Base-by-base conservation (phyloP, 2,113 vertebrate species). In the Hirundichthys speculiger region DNA sequence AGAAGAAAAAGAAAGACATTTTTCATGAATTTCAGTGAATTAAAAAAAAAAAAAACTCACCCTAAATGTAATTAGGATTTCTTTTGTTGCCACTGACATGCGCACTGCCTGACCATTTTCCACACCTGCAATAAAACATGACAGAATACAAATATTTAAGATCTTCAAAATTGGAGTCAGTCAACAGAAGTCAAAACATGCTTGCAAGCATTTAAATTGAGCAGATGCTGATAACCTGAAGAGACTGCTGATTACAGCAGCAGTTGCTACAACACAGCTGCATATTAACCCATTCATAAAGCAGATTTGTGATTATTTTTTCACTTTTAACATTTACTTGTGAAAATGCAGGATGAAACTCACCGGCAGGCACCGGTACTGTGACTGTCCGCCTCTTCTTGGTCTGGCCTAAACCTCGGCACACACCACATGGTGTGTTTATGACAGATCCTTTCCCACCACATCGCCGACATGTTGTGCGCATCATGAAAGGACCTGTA, bases 21-120 rank as follows among this genome's bases (percentile, higher is more conserved):
- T n/a, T n/a, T n/a, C n/a, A n/a, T n/a, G n/a, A n/a, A n/a, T n/a
- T n/a, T n/a, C n/a, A n/a, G 24, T 19, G 2, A 9, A 10, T 30
- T 55, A 5, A 11, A 19, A 10, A 4, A 55, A 18, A 69, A 16
- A 1, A 45, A 25, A n/a, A 91, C 94, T 20, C 77, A 98, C 97
- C 90, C 93, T 92, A 87, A 99, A 98, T 0, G 95, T 97, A 20
- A 99, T 93, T 70, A 97, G 95, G 79, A 99, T 95, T 76, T 98
- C 95, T 52, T 86, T 95, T 73, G 82, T 94, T 40, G 94, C 95
- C 14, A 98, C 93, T 3, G 95, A 85, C 98, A 98, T 97, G 25
- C 93, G 89, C 2, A 99, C 94, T 0, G 94, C 97, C 91, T 99
- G 97, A 46, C 96, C 96, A 0, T 98, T 90, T 54, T 97, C 96